phyloP scores from a whole-genome alignment of 2,113 vertebrate species.

The Ptychochromis oligacanthus region DNA sequence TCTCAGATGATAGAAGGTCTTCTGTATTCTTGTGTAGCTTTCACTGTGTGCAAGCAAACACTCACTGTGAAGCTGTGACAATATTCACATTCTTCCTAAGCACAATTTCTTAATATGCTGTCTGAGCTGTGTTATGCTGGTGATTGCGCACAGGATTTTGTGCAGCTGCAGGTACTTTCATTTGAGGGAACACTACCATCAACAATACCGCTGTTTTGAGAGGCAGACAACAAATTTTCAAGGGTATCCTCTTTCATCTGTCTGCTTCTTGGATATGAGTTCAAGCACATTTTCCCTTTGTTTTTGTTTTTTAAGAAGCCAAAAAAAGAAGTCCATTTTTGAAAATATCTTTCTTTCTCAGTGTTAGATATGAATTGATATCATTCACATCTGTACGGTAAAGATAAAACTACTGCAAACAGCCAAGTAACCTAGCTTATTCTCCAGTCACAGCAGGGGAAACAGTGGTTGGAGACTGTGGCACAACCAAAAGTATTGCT shows the following conservation, averaged over 20 bases:
- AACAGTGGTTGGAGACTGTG: not conserved
- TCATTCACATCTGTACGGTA: not conserved
- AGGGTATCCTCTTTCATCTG: not conserved
- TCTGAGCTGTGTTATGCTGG: not conserved
- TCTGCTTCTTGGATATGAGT: not conserved
- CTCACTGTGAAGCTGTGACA: slow-evolving; percentile 1
- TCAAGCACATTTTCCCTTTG: not conserved
- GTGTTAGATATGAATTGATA: not conserved
- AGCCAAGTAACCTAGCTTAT: not conserved
- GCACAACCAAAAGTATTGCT: not conserved
- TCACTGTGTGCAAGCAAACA: not conserved
- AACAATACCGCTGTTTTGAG: not conserved
- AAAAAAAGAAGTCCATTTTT: not conserved
- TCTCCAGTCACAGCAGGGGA: not conserved
- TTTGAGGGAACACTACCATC: not conserved
- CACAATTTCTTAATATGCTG: not conserved
- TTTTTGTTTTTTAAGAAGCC: not conserved
- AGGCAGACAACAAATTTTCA: not conserved
- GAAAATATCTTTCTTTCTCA: not conserved
- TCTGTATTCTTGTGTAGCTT: not conserved
- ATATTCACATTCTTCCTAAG: not conserved
- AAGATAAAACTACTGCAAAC: not conserved
- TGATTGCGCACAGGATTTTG: not conserved
- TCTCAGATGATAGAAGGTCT: not conserved
- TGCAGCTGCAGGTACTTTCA: not conserved